Conservation (phyloP, 2,888 invertebrate species). For the Mycalesis mineus region DNA sequence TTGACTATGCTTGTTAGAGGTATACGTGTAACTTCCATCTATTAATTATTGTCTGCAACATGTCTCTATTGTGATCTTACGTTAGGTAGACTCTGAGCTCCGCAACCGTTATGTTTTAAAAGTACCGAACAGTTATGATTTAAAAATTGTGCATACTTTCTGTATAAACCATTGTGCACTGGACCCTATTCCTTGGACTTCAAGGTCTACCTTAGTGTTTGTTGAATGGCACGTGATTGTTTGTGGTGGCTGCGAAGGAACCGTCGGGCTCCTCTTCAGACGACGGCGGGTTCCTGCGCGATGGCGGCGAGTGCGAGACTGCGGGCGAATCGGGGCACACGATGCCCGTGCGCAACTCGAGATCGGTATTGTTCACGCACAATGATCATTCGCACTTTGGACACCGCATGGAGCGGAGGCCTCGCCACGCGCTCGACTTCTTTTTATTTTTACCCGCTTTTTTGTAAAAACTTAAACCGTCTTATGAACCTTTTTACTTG, state of each 20-base stretch:
- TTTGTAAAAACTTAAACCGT: not conserved
- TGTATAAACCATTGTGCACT: too few relatives aligned
- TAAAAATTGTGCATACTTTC: too few relatives aligned
- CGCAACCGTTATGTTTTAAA: not conserved
- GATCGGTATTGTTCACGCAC: conserved; percentile 63
- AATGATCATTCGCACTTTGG: conserved; percentile 42
- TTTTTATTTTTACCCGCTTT: not conserved
- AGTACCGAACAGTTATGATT: too few relatives aligned
- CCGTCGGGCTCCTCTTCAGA: conserved; percentile 75
- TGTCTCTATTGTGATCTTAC: not conserved
- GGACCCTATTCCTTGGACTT: too few relatives aligned
- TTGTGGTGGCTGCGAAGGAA: conserved; percentile 65
- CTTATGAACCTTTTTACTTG: not conserved
- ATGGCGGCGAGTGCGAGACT: conserved; percentile 54
- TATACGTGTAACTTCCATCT: not conserved
- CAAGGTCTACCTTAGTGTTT: conserved; percentile 19
- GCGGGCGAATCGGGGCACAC: conserved; percentile 68
- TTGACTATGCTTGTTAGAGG: not conserved
- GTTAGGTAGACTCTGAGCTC: not conserved
- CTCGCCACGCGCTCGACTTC: conserved; percentile 20
- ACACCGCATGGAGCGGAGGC: conserved; percentile 35
- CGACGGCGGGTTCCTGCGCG: conserved; percentile 73
- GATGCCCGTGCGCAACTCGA: conserved; percentile 75
- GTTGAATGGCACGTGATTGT: conserved; percentile 59
- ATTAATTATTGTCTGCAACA: not conserved